phyloP scores from a whole-genome alignment of 2,113 vertebrate genomes.

The Sclerurus mexicanus region DNA sequence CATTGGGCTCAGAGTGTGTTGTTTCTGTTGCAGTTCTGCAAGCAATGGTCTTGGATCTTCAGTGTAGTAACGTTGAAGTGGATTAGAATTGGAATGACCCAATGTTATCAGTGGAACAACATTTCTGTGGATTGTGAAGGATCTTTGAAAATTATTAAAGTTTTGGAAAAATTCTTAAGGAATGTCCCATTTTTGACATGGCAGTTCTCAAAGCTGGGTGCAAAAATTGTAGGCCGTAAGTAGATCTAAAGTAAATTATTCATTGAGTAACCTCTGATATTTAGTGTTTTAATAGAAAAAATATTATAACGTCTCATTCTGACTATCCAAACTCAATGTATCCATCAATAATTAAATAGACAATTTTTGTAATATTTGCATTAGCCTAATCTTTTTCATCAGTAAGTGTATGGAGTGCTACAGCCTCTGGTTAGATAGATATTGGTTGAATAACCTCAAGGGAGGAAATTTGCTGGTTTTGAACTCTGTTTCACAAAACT shows the following conservation, averaged over 20 bases:
- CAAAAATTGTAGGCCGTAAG: not conserved
- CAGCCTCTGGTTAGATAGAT: not conserved
- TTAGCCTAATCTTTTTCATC: not conserved
- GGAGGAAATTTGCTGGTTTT: not conserved
- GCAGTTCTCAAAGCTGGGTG: not conserved
- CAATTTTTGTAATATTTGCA: not conserved
- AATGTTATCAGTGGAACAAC: not conserved
- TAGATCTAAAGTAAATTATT: not conserved
- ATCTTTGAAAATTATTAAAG: not conserved
- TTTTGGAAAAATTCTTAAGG: not conserved
- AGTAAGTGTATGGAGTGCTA: not conserved
- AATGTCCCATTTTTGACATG: not conserved
- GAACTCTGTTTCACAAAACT: not conserved
- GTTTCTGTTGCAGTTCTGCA: not conserved
- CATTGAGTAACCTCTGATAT: not conserved
- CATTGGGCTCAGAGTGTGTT: not conserved
- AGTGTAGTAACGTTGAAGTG: not conserved
- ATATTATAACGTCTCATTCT: not conserved
- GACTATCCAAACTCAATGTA: not conserved
- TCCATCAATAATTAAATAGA: not conserved
- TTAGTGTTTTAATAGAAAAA: not conserved
- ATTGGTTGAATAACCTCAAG: not conserved
- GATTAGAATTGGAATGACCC: not conserved
- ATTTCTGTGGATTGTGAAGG: not conserved
- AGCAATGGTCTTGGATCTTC: not conserved